Base-by-base conservation (phyloP, 1,140 invertebrate species). In the Heliconius congener region DNA sequence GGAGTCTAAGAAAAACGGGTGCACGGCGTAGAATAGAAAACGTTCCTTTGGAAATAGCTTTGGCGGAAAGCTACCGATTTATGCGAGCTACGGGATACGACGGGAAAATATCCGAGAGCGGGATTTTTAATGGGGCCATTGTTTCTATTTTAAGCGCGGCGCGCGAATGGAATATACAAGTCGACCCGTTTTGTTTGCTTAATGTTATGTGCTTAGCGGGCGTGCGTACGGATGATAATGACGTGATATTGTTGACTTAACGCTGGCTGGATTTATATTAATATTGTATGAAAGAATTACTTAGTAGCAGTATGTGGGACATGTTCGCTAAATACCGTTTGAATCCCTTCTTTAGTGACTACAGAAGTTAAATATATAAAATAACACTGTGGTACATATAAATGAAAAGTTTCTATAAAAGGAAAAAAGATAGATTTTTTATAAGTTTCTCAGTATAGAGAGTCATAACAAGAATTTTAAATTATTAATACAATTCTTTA, bases 131-230 rank as follows among this genome's bases (percentile, higher is more conserved):
- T 93, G 91, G 89, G 72, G 86, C 88, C 87, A 93, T 93, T 94
- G 93, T 94, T 93, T 94, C 91, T 94, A 91, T 94, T 94, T 94
- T 94, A 94, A 93, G 91, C 84, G 92, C 82, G 83, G 92, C 84
- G 90, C 91, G 92, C 91, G 92, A 91, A 91, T 87, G 88, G 93
- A 94, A 94, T 94, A 91, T 91, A 87, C 87, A 93, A 92, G 86
- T 88, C 81, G 83, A 83, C 81, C 77, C 81, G 82, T 81, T 85
- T 83, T 84, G 85, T 90, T 91, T 86, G 84, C 82, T 86, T 82
- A 86, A 87, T 85, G 83, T 84, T 87, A 85, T 84, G 76, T 77
- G 79, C 85, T 81, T 79, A 83, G 80, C 80, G 77, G 70, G 83
- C 84, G 82, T 86, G 85, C 84, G 83, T 83, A 85, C 75, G 82